Conservation (phyloP, 1,140 invertebrate genomes). For the Periplaneta americana region DNA sequence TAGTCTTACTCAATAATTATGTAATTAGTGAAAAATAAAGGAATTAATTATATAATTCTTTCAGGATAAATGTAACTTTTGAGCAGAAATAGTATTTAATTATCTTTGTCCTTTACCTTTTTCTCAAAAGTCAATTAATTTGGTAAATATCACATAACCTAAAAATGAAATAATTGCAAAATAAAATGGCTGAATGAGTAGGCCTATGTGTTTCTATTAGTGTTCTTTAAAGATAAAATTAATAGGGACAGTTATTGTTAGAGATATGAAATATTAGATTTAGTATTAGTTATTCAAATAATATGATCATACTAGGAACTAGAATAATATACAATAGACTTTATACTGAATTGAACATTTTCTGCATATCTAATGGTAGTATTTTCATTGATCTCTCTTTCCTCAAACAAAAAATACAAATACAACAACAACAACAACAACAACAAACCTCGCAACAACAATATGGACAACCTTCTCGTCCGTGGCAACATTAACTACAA, state of each 20-base stretch:
- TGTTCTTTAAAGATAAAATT: background rate
- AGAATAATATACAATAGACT: slow-evolving; percentile 1
- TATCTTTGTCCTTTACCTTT: no score
- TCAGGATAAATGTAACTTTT: no score
- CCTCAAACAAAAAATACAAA: slow-evolving; percentile 70
- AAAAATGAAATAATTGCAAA: no score
- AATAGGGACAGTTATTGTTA: background rate
- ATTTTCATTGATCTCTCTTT: slow-evolving; percentile 71
- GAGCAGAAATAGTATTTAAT: no score
- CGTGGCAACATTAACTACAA: background rate
- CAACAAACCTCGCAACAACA: slow-evolving; percentile 30
- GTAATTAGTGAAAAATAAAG: no score
- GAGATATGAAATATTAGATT: background rate
- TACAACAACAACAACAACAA: slow-evolving; percentile 47
- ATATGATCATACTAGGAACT: background rate
- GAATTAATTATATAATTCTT: no score
- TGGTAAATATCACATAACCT: no score
- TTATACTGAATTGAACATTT: slow-evolving; percentile 31
- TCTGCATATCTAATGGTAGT: slow-evolving; percentile 55
- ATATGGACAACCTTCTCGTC: background rate
- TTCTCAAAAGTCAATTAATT: no score
- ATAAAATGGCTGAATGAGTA: no score
- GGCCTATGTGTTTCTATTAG: no score
- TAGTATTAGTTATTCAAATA: no score
- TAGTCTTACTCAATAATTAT: no score